A percentile compares a stretch with the other conserved stretches of the same genome.
Evolutionary conservation across 1,140 invertebrate species (phyloP).

Genomic region (Euglossa dilemma): DNA sequence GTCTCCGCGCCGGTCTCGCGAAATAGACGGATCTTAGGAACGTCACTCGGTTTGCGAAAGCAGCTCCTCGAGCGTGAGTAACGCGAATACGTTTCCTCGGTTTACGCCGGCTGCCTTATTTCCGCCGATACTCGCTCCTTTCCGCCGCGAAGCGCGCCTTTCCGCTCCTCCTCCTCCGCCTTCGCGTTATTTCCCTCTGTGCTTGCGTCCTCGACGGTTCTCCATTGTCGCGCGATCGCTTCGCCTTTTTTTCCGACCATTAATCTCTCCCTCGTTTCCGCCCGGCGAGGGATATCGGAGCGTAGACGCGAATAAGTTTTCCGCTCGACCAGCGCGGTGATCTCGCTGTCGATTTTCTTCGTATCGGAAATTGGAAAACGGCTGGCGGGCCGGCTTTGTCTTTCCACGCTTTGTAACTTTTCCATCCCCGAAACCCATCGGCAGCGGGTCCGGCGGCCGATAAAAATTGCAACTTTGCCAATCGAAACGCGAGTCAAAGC

Average conservation of each 20-base stretch:
- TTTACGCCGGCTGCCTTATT: conserved; percentile 39
- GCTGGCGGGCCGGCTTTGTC: conserved; percentile 15
- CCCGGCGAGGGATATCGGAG: background rate
- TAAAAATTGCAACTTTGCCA: conserved; percentile 1
- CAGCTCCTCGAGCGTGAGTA: conserved; percentile 50
- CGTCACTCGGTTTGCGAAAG: conserved; percentile 58
- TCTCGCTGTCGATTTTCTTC: conserved; percentile 26
- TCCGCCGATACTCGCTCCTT: conserved; percentile 58
- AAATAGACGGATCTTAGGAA: conserved; percentile 40
- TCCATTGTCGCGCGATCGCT: background rate
- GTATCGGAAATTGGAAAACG: conserved; percentile 35
- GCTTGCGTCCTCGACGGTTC: background rate
- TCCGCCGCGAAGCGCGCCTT: too few relatives aligned
- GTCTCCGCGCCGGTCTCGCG: conserved; percentile 8
- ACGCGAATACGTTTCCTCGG: conserved; percentile 44
- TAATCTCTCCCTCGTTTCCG: background rate
- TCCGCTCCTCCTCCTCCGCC: too few relatives aligned
- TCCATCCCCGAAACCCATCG: background rate
- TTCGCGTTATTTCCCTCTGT: conserved; percentile 37
- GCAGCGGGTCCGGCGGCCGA: background rate
- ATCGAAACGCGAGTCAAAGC: background rate
- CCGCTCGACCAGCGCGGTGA: background rate
- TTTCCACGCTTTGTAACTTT: conserved; percentile 1
- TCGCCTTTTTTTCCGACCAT: background rate
- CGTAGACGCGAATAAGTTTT: conserved; percentile 12